Evolutionary conservation across 1,140 invertebrate species (phyloP).

Genomic region (Homalodisca vitripennis): DNA sequence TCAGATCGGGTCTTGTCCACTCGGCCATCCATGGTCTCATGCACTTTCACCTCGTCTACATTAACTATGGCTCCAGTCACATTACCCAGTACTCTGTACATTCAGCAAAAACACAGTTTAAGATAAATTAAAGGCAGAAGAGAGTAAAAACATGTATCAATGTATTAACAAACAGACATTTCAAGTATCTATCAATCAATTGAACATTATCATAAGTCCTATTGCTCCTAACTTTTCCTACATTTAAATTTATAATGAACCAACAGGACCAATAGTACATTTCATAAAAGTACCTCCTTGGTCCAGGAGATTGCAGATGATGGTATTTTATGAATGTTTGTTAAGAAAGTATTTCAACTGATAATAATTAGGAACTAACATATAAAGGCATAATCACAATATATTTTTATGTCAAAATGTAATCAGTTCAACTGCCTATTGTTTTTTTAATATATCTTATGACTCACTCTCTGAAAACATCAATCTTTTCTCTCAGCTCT

Average conservation of each 20-base stretch:
- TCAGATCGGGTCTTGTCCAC: slow-evolving; percentile 94
- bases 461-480: slow-evolving; percentile 75
- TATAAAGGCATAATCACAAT: not conserved
- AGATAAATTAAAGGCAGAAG: no score
- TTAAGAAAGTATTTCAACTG: not conserved
- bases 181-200: not conserved
- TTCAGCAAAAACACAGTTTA: no score
- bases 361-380: not conserved
- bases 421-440: no score
- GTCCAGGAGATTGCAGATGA: not conserved
- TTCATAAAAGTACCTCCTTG: not conserved
- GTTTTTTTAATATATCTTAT: no score
- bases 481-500: slow-evolving; percentile 76
- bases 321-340: not conserved
- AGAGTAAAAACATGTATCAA: not conserved
- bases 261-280: not conserved
- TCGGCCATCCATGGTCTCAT: slow-evolving; percentile 87
- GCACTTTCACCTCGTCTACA: slow-evolving; percentile 88
- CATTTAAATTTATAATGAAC: not conserved
- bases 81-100: slow-evolving; percentile 68
- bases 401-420: not conserved
- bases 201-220: not conserved
- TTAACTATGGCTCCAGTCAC: slow-evolving; percentile 91
- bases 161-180: not conserved
- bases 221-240: not conserved